phyloP scores from a whole-genome alignment of 2,113 vertebrate species.

The Cyanistes caeruleus region DNA sequence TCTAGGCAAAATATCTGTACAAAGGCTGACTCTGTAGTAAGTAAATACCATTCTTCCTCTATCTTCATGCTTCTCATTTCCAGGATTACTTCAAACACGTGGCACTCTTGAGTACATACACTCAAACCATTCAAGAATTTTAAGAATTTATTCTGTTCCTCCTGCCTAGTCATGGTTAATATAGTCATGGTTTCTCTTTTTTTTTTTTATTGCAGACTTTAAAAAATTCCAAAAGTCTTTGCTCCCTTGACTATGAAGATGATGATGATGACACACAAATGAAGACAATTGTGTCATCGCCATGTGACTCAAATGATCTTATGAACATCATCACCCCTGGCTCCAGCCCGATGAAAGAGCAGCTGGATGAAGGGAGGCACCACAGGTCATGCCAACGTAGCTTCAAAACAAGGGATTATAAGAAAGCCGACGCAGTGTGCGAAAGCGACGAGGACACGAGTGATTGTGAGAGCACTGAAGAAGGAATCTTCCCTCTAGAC shows the following conservation, averaged over 20 bases:
- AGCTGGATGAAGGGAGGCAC: slow-evolving; percentile 50
- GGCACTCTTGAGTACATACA: not conserved
- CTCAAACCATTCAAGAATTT: not conserved
- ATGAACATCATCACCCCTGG: slow-evolving; percentile 61
- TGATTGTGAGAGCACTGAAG: slow-evolving; percentile 74
- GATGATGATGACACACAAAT: slow-evolving; percentile 71
- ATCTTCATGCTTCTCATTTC: not conserved
- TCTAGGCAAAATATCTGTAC: not conserved
- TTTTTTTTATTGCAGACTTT: slow-evolving; percentile 73
- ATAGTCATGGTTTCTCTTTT: not conserved
- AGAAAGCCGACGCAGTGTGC: slow-evolving; percentile 32
- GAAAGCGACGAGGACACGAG: slow-evolving; percentile 73
- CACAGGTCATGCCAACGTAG: not conserved
- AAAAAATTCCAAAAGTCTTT: slow-evolving; percentile 82
- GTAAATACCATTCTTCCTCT: not conserved
- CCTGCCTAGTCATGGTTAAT: not conserved
- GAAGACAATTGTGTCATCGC: slow-evolving; percentile 78
- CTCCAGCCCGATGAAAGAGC: slow-evolving; percentile 68
- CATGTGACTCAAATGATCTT: slow-evolving; percentile 72
- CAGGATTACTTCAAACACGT: not conserved
- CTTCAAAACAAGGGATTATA: slow-evolving; percentile 56
- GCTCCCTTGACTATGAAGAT: slow-evolving; percentile 78
- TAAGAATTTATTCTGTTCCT: not conserved
- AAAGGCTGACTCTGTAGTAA: not conserved
- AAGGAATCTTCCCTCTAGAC: slow-evolving; percentile 69